These are phyloP conservation scores for Lysandra coridon DNA, from an alignment of 2,888 invertebrate genomes.

Conservation along the genomic window DNA sequence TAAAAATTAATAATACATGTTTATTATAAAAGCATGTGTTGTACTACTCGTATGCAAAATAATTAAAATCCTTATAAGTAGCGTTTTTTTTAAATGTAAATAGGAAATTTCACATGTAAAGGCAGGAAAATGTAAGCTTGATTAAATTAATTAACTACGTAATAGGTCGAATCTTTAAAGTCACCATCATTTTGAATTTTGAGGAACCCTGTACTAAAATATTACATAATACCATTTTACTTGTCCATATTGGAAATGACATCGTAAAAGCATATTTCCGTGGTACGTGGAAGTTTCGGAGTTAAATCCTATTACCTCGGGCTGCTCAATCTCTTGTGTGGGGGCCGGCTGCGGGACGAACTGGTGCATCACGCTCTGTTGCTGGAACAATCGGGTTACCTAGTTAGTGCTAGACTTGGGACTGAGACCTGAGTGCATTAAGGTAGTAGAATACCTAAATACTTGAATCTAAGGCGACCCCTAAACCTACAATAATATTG, in stretches of 20 bases:
- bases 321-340: slow-evolving; percentile 73
- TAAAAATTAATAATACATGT: no score
- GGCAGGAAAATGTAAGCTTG: no score
- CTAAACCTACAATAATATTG: no score
- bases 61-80: no score
- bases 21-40: no score
- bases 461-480: no score
- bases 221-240: not conserved
- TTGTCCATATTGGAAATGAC: not conserved
- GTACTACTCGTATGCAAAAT: no score
- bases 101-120: no score
- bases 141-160: no score
- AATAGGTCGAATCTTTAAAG: not conserved
- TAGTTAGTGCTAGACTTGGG: not conserved
- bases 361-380: slow-evolving; percentile 66
- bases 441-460: not conserved
- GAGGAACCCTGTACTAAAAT: not conserved
- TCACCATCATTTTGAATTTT: not conserved
- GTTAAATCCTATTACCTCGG: slow-evolving; percentile 57
- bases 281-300: not conserved
- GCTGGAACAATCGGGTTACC: slow-evolving; percentile 52
- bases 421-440: not conserved
- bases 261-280: not conserved
- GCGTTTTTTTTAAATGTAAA: no score
- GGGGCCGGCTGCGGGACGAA: slow-evolving; percentile 73